Base-by-base conservation (phyloP, 2,113 vertebrate species). In the Phalacrocorax carbo region DNA sequence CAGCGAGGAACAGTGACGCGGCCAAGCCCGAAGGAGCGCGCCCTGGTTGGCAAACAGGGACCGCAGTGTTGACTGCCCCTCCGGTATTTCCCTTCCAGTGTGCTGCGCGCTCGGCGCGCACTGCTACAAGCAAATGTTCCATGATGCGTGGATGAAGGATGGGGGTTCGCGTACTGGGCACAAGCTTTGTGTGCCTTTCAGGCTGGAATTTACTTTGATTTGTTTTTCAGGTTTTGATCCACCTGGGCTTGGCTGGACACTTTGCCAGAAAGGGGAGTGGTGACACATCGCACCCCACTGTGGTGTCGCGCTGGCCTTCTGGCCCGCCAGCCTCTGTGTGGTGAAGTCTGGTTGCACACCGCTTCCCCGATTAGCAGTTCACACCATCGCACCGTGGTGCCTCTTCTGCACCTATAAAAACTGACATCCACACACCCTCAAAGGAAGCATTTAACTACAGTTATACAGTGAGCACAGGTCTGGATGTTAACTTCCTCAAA, bases 41-140 rank as follows among this genome's bases (percentile, higher is more conserved):
- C 71, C 89, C 81, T 2, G 64, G 13, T 92, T 91, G 95, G 95
- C 86, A 94, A 95, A 96, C 95, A 96, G 96, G 93, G 83, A 78
- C 36, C 0, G 0, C 49, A 86, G 88, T 62, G 58, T 76, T 32
- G 65, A 52, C 55, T 40, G 80, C 80, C 88, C 82, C 52, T 10
- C n/a, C 7, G n/a, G 90, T 69, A 87, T 93, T 94, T 90, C 93
- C 96, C 80, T 91, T 65, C 57, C 75, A 71, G 48, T 6, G 34
- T 5, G 0, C 87, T 26, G 19, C 4, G 17, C 23, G 7, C 85
- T 81, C 61, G 1, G 91, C 17, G 13, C 16, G 19, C 27, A 4
- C 91, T 5, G 68, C 88, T 82, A 76, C 46, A 0, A 77, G 49
- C 52, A 71, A 93, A 87, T 16, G 69, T 86, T 92, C 94, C 77